phyloP scores from a whole-genome alignment of 37 sponge, comb jelly and placozoan species.

The Oscarella lobularis region DNA sequence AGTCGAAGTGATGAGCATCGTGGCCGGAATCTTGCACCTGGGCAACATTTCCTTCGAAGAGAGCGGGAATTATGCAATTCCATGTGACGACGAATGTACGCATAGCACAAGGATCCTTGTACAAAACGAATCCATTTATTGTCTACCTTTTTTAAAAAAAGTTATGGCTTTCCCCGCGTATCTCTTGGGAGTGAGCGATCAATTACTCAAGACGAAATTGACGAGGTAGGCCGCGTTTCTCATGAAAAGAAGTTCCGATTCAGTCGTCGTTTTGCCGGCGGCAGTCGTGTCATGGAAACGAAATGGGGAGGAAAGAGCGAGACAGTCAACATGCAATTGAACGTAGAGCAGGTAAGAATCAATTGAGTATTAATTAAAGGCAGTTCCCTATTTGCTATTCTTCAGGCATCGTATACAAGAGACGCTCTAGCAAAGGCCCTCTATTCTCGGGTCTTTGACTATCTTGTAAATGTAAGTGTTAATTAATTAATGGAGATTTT shows the following conservation, averaged over 20 bases:
- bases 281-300: constrained; percentile 83
- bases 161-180: constrained; percentile 89
- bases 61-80: constrained; percentile 72
- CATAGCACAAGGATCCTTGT: background rate
- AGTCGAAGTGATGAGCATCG: constrained; percentile 59
- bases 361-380: background rate
- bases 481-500: background rate
- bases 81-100: constrained; percentile 91
- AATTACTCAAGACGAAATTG: constrained; percentile 52
- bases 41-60: constrained; percentile 94
- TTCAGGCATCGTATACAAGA: constrained; percentile 69
- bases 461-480: constrained; percentile 62
- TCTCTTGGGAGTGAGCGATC: constrained; percentile 74
- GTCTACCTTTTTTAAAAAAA: constrained; percentile 8
- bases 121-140: background rate
- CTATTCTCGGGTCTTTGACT: constrained; percentile 89
- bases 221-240: too few species aligned
- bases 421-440: constrained; percentile 95
- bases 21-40: constrained; percentile 82
- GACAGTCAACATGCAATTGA: constrained; percentile 68
- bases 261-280: constrained; percentile 2
- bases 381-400: background rate
- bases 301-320: constrained; percentile 93
- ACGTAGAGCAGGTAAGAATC: constrained; percentile 53
- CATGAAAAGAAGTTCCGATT: too few species aligned